Evolutionary conservation across 1,140 invertebrate species (phyloP).

Genomic region (Acromyrmex charruanus): DNA sequence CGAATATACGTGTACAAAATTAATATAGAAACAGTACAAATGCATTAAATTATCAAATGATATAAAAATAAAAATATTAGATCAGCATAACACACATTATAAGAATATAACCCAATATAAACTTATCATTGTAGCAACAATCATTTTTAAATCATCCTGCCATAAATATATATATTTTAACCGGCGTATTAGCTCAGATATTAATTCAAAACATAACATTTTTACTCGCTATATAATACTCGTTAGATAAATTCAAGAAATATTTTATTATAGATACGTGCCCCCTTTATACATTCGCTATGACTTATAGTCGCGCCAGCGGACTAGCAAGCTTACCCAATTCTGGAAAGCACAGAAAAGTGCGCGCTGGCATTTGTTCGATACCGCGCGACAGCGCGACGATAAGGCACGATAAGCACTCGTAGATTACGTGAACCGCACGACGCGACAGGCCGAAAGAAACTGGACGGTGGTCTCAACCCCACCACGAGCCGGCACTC

Average conservation of each 20-base stretch:
- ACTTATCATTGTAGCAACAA: not conserved
- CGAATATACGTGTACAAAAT: not conserved
- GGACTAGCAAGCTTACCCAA: conserved; percentile 22
- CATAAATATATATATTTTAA: not conserved
- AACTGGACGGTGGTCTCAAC: conserved; percentile 75
- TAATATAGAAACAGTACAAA: not conserved
- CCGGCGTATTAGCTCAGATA: not conserved
- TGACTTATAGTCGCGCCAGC: not conserved
- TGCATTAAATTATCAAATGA: not conserved
- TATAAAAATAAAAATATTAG: conserved; percentile 8
- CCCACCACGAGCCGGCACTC: conserved; percentile 73
- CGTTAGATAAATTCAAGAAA: not conserved
- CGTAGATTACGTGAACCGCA: conserved; percentile 56
- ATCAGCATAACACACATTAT: not conserved
- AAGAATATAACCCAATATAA: conserved; percentile 4
- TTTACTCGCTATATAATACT: not conserved
- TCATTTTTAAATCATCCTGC: not conserved
- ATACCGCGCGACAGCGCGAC: conserved; percentile 2
- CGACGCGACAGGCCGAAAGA: conserved; percentile 72
- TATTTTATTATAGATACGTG: not conserved
- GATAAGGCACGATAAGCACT: conserved; percentile 48
- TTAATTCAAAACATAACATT: not conserved
- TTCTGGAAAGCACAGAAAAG: not conserved
- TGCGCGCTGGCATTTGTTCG: conserved; percentile 15
- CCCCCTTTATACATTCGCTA: not conserved